Conservation (phyloP, 2,888 invertebrate species). For the Cheilosia scutellata region DNA sequence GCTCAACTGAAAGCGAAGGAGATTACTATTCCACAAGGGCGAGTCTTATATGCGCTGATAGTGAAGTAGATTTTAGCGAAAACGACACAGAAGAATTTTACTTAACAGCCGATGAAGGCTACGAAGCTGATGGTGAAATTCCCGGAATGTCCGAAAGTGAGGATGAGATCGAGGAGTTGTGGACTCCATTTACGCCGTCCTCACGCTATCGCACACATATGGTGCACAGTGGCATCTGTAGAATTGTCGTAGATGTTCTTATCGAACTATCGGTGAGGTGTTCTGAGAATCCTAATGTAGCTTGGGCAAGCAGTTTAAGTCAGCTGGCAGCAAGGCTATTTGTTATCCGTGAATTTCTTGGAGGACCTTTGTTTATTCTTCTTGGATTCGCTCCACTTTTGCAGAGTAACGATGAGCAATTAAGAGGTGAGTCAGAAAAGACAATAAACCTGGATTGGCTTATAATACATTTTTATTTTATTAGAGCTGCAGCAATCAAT, state of each 20-base stretch:
- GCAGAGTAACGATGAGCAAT: constrained; percentile 79
- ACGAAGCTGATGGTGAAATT: constrained; percentile 84
- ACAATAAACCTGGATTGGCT: not conserved
- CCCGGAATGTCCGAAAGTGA: constrained; percentile 81
- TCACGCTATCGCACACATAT: constrained; percentile 82
- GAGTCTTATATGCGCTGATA: constrained; percentile 81
- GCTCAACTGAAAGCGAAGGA: constrained; percentile 77
- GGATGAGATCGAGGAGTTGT: constrained; percentile 79
- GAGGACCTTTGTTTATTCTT: constrained; percentile 82
- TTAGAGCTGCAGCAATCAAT: constrained; percentile 88
- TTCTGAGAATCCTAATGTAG: constrained; percentile 79
- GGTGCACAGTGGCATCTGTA: constrained; percentile 82
- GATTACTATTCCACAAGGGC: constrained; percentile 82
- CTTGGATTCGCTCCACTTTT: constrained; percentile 82
- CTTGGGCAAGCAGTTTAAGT: constrained; percentile 82
- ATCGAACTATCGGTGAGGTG: constrained; percentile 82
- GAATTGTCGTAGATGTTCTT: constrained; percentile 82
- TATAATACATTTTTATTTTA: not conserved
- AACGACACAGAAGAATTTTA: constrained; percentile 82
- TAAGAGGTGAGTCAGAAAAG: constrained; percentile 78
- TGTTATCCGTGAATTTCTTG: constrained; percentile 83
- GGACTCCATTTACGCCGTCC: constrained; percentile 81
- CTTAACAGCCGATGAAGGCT: constrained; percentile 83
- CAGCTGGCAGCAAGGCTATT: constrained; percentile 82
- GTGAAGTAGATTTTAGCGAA: constrained; percentile 83